Evolutionary conservation across 2,888 invertebrate genomes (phyloP), one percentile per base, ranked within the genome.

Genomic region (Oscheius sp.): DNA sequence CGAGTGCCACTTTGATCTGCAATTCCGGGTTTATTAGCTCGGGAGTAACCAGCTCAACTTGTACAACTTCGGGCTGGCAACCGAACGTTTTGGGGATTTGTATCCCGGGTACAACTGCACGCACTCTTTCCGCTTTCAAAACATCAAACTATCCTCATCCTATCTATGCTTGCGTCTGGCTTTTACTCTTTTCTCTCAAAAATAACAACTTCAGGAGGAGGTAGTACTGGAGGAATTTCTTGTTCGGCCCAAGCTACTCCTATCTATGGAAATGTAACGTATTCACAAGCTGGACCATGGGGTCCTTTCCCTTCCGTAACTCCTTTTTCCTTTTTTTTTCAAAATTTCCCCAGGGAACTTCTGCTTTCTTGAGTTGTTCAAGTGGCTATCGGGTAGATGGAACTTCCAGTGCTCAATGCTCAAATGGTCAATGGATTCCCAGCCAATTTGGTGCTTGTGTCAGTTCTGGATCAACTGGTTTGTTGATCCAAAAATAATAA

Each of bases 1-100:
- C 79, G 12, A 48, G 70, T 5, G 81, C 74, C n/a, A 72, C 58
- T 27, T 58, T 82, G 25, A 61, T 66, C 17, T 82, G 82, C 66
- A 64, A 74, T 57, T 63, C 65, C 34, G 79, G 79, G 17, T 75
- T 69, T 52, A 52, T 29, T n/a, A 39, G 72, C 0, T 45, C 29
- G n/a, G 78, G 78, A n/a, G 67, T 34, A 12, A 55, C 71, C 3
- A 27, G 64, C 20, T 46, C 74, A 34, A 70, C 70, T 31, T 78
- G 78, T 50, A 78, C 78, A 10, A 25, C 65, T 1, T n/a, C 29
- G 15, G 75, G 73, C 57, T 78, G 78, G 78, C 65, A 70, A 25
- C 78, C 78, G 8, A 58, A 57, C 27, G 34, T 48, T 39, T 45
- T 78, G 20, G 78, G 78, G 34, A 65, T 58, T 63, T 76, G 76